These are phyloP conservation scores for Thymelicus sylvestris DNA, from an alignment of 2,888 invertebrate species.

Conservation along the genomic window DNA sequence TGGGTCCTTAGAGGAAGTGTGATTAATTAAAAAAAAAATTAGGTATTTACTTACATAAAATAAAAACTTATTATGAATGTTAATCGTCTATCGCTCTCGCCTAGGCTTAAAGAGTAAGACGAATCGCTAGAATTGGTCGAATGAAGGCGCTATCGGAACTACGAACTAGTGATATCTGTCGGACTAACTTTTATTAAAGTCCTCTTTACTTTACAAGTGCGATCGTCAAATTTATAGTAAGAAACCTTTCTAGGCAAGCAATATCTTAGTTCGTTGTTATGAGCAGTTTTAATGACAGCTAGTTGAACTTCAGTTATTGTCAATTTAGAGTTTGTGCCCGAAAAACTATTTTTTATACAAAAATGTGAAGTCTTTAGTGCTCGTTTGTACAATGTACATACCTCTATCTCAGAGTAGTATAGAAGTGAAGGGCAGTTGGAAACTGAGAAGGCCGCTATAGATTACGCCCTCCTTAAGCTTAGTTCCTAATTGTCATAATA, in stretches of 20 bases:
- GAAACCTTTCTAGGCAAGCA: slow-evolving; percentile 36
- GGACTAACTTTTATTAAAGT: slow-evolving; percentile 73
- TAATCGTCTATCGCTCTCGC: slow-evolving; percentile 13
- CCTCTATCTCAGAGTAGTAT: too few species aligned
- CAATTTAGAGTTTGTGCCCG: neutral
- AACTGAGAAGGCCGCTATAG: too few species aligned
- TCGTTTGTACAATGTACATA: too few species aligned
- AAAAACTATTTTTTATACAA: too few species aligned
- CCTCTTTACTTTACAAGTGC: slow-evolving; percentile 64
- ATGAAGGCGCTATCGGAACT: slow-evolving; percentile 72
- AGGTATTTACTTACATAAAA: too few species aligned
- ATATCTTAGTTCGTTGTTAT: neutral
- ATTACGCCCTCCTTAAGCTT: too few species aligned
- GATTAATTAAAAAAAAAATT: too few species aligned
- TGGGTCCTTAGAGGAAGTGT: too few species aligned
- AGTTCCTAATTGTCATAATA: too few species aligned
- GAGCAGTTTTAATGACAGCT: neutral
- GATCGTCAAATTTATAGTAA: slow-evolving; percentile 62
- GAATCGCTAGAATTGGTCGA: slow-evolving; percentile 70
- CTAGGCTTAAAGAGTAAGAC: slow-evolving; percentile 21
- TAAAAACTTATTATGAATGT: too few species aligned
- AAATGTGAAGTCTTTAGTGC: too few species aligned
- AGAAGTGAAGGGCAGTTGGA: too few species aligned
- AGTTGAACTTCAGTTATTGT: neutral
- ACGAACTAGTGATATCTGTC: slow-evolving; percentile 68